These are phyloP conservation scores for Mus pahari DNA, from an alignment of 2,113 vertebrate species.

Conservation along the genomic window DNA sequence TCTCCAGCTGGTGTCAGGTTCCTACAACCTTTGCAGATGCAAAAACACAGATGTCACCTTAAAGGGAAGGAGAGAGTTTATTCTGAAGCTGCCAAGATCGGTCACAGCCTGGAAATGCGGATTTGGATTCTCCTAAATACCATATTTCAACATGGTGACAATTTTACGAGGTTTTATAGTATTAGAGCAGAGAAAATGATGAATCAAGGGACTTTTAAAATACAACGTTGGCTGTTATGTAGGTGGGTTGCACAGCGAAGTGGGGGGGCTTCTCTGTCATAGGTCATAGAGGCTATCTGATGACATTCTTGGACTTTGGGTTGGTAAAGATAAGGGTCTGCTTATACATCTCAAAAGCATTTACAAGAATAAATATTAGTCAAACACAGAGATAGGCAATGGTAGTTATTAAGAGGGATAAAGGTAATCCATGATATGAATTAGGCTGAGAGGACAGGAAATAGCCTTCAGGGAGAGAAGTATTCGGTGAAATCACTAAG, in stretches of 20 bases:
- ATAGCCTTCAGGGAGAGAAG: background rate
- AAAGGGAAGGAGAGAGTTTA: background rate
- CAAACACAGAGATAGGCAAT: background rate
- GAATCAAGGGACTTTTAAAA: background rate
- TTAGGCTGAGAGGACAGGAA: background rate
- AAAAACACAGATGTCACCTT: background rate
- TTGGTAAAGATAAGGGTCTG: background rate
- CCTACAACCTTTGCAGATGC: background rate
- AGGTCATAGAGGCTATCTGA: background rate
- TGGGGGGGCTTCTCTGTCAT: background rate
- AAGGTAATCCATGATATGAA: background rate
- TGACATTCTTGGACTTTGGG: background rate
- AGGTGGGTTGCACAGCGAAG: background rate
- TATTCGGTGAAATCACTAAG: background rate
- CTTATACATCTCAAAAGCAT: background rate
- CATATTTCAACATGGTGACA: background rate
- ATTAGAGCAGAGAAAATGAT: background rate
- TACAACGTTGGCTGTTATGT: background rate
- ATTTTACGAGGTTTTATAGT: background rate
- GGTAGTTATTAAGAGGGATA: background rate
- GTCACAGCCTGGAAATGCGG: background rate
- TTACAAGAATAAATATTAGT: background rate
- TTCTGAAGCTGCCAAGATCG: background rate
- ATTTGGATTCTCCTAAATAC: background rate
- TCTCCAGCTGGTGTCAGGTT: background rate